These are phyloP conservation scores for Apodemia zela DNA, from an alignment of 2,888 invertebrate species.

Conservation along the genomic window DNA sequence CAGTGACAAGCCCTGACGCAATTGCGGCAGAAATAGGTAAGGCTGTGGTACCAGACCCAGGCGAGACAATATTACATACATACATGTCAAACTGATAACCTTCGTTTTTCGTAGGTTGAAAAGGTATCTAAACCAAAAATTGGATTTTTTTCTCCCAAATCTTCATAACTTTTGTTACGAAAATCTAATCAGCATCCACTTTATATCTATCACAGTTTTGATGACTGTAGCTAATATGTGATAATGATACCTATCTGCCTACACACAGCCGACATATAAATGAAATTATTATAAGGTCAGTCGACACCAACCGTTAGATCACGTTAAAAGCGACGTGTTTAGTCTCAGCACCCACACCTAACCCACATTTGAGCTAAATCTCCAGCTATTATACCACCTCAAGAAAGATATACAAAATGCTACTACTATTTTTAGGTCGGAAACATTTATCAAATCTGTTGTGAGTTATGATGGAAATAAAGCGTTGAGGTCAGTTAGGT, in stretches of 20 bases:
- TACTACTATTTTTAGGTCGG: conserved; percentile 11
- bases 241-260: neutral
- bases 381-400: conserved; percentile 6
- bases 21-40: no score
- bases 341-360: conserved; percentile 13
- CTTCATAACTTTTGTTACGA: no score
- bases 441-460: conserved; percentile 3
- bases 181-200: no score
- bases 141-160: no score
- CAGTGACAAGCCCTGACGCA: no score
- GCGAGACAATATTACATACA: no score
- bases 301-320: conserved; percentile 3
- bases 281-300: neutral
- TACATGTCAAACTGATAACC: no score
- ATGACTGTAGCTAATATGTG: no score
- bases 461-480: neutral
- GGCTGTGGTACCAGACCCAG: no score
- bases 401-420: conserved; percentile 1
- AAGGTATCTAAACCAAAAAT: no score
- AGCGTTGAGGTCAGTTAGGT: neutral
- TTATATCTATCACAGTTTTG: no score
- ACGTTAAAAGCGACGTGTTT: conserved; percentile 4
- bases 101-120: no score
- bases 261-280: neutral
- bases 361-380: conserved; percentile 11